phyloP scores from a whole-genome alignment of 1,140 invertebrate species.

The Pseudomyrmex flavicornis region DNA sequence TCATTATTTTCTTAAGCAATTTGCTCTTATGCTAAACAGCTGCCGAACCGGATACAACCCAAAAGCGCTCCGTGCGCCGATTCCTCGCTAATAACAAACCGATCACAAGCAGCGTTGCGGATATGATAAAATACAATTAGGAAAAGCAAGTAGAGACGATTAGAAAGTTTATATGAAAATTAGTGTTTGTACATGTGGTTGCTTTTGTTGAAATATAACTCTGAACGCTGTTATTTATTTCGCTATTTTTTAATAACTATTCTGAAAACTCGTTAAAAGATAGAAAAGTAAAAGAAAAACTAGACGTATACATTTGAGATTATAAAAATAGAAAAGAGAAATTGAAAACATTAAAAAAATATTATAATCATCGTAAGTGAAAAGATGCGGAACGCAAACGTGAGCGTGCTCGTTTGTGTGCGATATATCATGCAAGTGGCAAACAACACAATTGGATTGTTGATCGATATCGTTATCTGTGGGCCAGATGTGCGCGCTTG shows the following conservation, averaged over 20 bases:
- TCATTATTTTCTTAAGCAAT: constrained; percentile 75
- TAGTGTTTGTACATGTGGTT: no score
- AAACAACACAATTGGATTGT: constrained; percentile 41
- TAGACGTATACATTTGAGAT: no score
- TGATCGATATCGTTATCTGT: constrained; percentile 53
- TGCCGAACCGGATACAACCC: constrained; percentile 59
- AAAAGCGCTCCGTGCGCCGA: neutral
- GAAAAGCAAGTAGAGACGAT: no score
- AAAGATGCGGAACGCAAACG: neutral
- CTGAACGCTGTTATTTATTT: no score
- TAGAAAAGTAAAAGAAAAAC: no score
- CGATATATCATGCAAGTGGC: constrained; percentile 22
- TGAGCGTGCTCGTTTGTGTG: neutral
- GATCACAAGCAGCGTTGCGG: neutral
- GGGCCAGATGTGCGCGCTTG: constrained; percentile 45
- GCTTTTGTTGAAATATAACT: no score
- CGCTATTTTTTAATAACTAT: no score
- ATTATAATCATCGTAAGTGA: neutral
- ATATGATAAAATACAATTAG: neutral
- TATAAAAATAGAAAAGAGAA: neutral
- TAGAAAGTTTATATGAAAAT: no score
- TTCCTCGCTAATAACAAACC: constrained; percentile 19
- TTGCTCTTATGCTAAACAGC: constrained; percentile 76
- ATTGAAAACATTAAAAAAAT: neutral
- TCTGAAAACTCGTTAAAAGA: no score